Evolutionary conservation across 2,888 invertebrate species (phyloP).

Genomic region (Thera britannica): DNA sequence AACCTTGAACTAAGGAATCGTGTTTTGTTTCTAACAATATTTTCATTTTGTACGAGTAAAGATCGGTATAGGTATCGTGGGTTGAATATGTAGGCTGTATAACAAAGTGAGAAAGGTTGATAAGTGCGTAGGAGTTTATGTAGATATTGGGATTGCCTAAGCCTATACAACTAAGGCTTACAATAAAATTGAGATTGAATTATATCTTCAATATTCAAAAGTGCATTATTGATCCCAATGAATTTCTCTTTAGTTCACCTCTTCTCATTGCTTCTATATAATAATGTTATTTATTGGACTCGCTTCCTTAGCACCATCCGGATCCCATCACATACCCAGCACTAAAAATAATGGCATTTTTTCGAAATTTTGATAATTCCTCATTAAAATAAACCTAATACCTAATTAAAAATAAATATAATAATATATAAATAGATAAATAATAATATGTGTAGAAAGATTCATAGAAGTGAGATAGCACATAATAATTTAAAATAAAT

Average conservation of each 20-base stretch:
- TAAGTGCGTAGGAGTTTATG: conserved; percentile 37
- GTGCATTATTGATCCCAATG: not conserved
- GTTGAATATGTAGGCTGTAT: conserved; percentile 37
- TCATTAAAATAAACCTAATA: too few relatives aligned
- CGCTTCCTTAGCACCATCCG: too few relatives aligned
- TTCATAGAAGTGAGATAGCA: too few relatives aligned
- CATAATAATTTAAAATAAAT: too few relatives aligned
- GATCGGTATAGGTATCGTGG: conserved; percentile 12
- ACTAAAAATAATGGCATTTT: too few relatives aligned
- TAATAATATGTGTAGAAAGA: too few relatives aligned
- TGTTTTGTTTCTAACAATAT: conserved; percentile 15
- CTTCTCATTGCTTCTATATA: too few relatives aligned
- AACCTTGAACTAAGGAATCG: conserved; percentile 26
- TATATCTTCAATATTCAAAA: conserved; percentile 5
- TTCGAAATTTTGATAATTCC: too few relatives aligned
- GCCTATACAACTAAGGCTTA: not conserved
- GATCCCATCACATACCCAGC: too few relatives aligned
- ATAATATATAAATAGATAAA: too few relatives aligned
- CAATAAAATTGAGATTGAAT: conserved; percentile 16
- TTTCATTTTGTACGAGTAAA: conserved; percentile 9
- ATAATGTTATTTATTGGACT: too few relatives aligned
- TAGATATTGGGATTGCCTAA: conserved; percentile 20
- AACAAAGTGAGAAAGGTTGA: conserved; percentile 39
- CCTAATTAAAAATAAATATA: too few relatives aligned
- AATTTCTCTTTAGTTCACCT: not conserved